Conservation (phyloP, 2,888 invertebrate genomes). For the Ceramica pisi region DNA sequence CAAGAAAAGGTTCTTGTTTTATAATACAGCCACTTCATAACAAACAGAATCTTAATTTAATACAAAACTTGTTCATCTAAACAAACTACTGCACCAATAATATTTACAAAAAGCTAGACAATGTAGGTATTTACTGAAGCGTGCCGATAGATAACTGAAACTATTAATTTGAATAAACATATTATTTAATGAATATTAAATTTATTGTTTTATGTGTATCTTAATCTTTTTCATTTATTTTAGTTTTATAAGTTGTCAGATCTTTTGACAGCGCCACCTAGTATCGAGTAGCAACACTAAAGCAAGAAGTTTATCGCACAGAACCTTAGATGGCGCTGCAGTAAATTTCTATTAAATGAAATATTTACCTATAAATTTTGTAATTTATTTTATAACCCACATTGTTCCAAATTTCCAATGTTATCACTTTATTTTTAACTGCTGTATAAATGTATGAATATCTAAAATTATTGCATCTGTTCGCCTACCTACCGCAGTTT, state of each 20-base stretch:
- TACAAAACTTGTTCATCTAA: not conserved
- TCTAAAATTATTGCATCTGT: not conserved
- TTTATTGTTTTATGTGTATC: not conserved
- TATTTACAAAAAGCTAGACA: constrained; percentile 1
- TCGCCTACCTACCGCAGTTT: not conserved
- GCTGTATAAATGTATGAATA: not conserved
- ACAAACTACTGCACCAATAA: not conserved
- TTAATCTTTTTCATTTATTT: not conserved
- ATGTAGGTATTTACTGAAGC: not conserved
- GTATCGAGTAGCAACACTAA: constrained; percentile 76
- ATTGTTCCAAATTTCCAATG: not conserved
- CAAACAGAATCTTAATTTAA: not conserved
- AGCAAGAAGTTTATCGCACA: constrained; percentile 1
- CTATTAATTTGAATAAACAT: no score
- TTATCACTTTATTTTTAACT: not conserved
- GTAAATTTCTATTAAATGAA: not conserved
- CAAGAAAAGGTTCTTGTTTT: not conserved
- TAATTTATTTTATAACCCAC: not conserved
- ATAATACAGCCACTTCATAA: not conserved
- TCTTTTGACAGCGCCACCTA: constrained; percentile 70
- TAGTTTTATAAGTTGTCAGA: not conserved
- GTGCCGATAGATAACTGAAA: not conserved
- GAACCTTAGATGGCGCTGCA: constrained; percentile 68
- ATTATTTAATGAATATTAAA: not conserved
- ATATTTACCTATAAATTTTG: not conserved